phyloP scores from a whole-genome alignment of 2,888 invertebrate genomes.

The Empis livida region DNA sequence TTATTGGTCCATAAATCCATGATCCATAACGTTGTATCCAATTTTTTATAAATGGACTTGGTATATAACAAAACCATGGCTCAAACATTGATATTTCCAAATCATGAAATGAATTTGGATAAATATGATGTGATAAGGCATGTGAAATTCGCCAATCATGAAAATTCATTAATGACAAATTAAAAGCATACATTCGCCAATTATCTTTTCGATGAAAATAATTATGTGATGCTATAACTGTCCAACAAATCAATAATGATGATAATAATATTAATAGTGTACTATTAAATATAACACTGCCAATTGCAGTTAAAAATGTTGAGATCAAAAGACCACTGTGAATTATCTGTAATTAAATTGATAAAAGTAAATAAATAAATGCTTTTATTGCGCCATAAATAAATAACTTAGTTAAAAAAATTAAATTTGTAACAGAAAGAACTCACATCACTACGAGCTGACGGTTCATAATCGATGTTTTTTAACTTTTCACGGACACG shows the following conservation, averaged over 20 bases:
- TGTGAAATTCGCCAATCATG: conserved; percentile 65
- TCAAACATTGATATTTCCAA: conserved; percentile 55
- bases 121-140: conserved; percentile 63
- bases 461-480: conserved; percentile 37
- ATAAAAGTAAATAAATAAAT: neutral
- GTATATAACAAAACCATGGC: conserved; percentile 53
- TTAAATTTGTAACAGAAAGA: neutral
- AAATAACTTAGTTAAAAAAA: too few species aligned
- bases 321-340: conserved; percentile 31
- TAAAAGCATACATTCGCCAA: conserved; percentile 67
- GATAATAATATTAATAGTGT: conserved; percentile 32
- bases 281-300: conserved; percentile 28
- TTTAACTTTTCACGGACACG: conserved; percentile 44
- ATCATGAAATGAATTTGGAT: conserved; percentile 64
- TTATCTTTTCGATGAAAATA: conserved; percentile 63
- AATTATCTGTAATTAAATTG: conserved; percentile 22
- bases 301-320: conserved; percentile 29
- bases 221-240: conserved; percentile 55
- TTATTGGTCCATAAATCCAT: conserved; percentile 39
- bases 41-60: conserved; percentile 40
- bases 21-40: conserved; percentile 39
- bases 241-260: conserved; percentile 45
- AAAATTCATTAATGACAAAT: conserved; percentile 46
- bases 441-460: conserved; percentile 29
- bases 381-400: neutral